A percentile compares a stretch with the other conserved stretches of the same genome.
These are phyloP conservation scores for Microctenopoma steveboyesi DNA, from an alignment of 2,797 vertebrate species.

Conservation along the genomic window DNA sequence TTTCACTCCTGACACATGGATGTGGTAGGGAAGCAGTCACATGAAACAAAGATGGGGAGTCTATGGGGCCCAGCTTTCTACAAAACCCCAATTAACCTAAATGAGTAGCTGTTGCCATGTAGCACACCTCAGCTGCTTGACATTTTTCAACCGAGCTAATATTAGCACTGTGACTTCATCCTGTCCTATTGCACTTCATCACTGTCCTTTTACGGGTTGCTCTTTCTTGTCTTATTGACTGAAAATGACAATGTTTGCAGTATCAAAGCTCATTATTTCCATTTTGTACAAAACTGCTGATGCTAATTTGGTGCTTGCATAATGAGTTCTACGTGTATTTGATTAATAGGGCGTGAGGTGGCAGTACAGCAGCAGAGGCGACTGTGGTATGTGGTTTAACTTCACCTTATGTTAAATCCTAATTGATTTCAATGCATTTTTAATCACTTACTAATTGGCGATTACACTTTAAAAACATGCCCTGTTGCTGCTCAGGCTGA, in stretches of 20 bases:
- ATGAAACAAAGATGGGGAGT: conserved; percentile 53
- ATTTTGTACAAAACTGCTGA: conserved; percentile 69
- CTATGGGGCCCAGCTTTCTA: conserved; percentile 60
- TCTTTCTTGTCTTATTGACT: conserved; percentile 64
- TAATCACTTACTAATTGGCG: conserved; percentile 82
- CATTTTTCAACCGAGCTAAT: conserved; percentile 79
- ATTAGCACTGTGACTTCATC: conserved; percentile 74
- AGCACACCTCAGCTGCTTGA: conserved; percentile 60
- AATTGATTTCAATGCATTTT: conserved; percentile 85
- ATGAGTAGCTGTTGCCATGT: conserved; percentile 75
- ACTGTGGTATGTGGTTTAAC: conserved; percentile 74
- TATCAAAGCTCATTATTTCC: conserved; percentile 54
- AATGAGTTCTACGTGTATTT: conserved; percentile 74
- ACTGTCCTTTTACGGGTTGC: conserved; percentile 58
- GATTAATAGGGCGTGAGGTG: conserved; percentile 70
- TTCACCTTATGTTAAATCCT: conserved; percentile 82
- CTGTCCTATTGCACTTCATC: conserved; percentile 63
- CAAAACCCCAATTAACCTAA: conserved; percentile 83
- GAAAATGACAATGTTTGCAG: conserved; percentile 72
- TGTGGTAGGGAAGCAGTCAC: conserved; percentile 52
- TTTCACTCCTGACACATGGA: conserved; percentile 46
- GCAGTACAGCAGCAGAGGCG: conserved; percentile 61
- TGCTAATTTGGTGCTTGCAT: conserved; percentile 63
- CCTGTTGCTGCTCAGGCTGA: conserved; percentile 68
- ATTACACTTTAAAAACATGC: conserved; percentile 79